phyloP scores from a whole-genome alignment of 2,797 vertebrate species.

The Botia kubotai region DNA sequence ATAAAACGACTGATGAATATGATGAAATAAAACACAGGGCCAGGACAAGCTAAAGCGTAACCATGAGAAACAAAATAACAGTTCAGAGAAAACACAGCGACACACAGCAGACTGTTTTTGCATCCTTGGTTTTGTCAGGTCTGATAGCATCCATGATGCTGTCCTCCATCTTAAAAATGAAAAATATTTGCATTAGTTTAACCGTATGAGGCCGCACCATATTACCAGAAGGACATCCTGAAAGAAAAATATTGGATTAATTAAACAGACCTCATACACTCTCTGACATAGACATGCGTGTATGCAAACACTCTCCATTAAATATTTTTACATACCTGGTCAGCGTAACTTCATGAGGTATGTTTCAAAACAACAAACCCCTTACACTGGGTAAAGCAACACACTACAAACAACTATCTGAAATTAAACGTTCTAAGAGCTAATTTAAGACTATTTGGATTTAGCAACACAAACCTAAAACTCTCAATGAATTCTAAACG shows the following conservation, averaged over 20 bases:
- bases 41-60: constrained; percentile 50
- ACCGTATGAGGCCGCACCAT: not conserved
- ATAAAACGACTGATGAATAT: not conserved
- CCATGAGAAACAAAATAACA: constrained; percentile 12
- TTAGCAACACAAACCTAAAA: not conserved
- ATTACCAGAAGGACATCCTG: not conserved
- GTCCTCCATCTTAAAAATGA: constrained; percentile 69
- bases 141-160: constrained; percentile 72
- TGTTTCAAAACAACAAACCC: constrained; percentile 21
- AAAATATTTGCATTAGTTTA: constrained; percentile 76
- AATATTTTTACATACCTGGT: constrained; percentile 33
- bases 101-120: constrained; percentile 71
- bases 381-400: not conserved
- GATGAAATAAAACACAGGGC: constrained; percentile 31
- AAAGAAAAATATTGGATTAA: constrained; percentile 2
- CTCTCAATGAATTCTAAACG: not conserved
- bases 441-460: not conserved
- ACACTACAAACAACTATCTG: not conserved
- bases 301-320: constrained; percentile 28
- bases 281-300: not conserved
- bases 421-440: not conserved
- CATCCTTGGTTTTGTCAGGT: constrained; percentile 65
- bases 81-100: constrained; percentile 6
- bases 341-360: constrained; percentile 35
- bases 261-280: constrained; percentile 56